phyloP scores from a whole-genome alignment of 2,888 invertebrate genomes.

The Oscheius sp. region DNA sequence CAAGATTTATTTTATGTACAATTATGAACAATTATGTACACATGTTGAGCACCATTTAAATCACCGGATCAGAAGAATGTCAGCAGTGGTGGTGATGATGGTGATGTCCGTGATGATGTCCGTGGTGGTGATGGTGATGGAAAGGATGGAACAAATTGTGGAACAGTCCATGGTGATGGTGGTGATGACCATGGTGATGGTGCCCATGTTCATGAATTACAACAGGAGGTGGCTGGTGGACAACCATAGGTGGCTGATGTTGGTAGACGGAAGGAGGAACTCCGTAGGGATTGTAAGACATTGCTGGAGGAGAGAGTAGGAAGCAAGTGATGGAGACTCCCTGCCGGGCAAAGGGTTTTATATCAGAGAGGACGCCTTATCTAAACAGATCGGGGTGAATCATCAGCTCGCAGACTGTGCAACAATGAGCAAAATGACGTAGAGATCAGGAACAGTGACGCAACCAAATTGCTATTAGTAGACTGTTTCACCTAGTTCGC shows the following conservation, averaged over 20 bases:
- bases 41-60: too few species aligned
- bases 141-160: not conserved
- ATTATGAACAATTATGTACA: too few species aligned
- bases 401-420: not conserved
- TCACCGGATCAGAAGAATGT: too few species aligned
- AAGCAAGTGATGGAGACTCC: not conserved
- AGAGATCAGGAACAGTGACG: not conserved
- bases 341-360: not conserved
- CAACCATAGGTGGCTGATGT: not conserved
- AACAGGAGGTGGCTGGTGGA: slow-evolving; percentile 15
- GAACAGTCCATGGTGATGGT: not conserved
- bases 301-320: not conserved
- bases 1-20: too few species aligned
- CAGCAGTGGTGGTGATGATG: not conserved
- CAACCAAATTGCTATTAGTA: not conserved
- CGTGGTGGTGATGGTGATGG: slow-evolving; percentile 10
- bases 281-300: slow-evolving; percentile 8
- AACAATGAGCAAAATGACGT: not conserved
- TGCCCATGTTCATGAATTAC: slow-evolving; percentile 8
- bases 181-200: slow-evolving; percentile 2
- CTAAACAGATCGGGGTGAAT: slow-evolving; percentile 9
- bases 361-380: not conserved
- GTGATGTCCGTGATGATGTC: not conserved
- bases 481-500: too few species aligned
- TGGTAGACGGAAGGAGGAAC: slow-evolving; percentile 11